phyloP scores from a whole-genome alignment of 2,113 vertebrate species.

The Sialia sialis region DNA sequence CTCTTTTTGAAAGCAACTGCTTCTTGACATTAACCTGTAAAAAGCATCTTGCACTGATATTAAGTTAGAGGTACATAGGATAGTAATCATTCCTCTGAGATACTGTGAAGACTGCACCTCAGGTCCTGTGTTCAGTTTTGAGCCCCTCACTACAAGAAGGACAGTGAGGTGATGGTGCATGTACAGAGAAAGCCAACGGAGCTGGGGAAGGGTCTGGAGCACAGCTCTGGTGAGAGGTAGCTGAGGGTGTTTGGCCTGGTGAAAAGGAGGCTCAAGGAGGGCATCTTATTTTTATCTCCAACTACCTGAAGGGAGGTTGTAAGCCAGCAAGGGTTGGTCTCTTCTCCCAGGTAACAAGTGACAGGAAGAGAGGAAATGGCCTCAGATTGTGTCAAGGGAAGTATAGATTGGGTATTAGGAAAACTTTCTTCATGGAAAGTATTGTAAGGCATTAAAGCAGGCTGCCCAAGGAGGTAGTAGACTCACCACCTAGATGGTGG shows the following conservation, averaged over 20 bases:
- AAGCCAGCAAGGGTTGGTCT: not conserved
- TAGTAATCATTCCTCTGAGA: not conserved
- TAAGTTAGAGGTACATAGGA: not conserved
- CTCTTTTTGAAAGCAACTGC: not conserved
- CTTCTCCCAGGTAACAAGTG: not conserved
- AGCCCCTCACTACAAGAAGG: not conserved
- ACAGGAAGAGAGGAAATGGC: not conserved
- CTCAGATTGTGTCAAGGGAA: not conserved
- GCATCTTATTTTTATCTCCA: not conserved
- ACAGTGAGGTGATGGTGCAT: rapidly evolving
- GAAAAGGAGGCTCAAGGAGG: not conserved
- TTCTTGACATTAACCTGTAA: not conserved
- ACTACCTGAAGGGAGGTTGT: not conserved
- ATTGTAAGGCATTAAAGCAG: not conserved
- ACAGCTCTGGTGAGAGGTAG: not conserved
- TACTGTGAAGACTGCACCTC: not conserved
- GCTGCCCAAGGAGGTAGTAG: not conserved
- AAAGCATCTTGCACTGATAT: not conserved
- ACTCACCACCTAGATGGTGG: not conserved
- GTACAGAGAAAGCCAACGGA: not conserved
- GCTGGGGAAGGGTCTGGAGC: not conserved
- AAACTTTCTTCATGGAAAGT: not conserved
- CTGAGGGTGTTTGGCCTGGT: not conserved
- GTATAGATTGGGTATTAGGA: not conserved
- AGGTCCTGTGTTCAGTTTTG: not conserved